These are phyloP conservation scores for Anoncus sp. DNA, from an alignment of 2,888 invertebrate genomes.

Conservation along the genomic window DNA sequence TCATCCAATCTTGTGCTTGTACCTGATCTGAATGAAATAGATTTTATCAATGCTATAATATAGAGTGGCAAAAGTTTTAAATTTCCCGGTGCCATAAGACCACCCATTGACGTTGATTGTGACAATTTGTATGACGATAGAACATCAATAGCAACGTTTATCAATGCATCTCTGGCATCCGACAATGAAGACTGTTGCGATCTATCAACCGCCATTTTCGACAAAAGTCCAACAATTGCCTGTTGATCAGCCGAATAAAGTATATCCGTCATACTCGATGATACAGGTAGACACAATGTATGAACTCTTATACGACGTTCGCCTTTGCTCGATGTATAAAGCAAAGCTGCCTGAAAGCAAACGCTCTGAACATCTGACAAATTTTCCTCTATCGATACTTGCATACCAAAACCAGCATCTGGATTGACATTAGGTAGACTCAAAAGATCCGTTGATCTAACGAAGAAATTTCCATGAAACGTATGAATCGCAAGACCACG, in stretches of 20 bases:
- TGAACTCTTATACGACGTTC: slow-evolving; percentile 99
- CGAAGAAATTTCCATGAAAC: slow-evolving; percentile 99
- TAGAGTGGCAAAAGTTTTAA: slow-evolving; percentile 94
- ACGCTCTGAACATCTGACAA: slow-evolving; percentile 93
- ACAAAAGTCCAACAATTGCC: slow-evolving; percentile 95
- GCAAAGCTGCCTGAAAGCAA: slow-evolving; percentile 98
- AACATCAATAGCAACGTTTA: slow-evolving; percentile 97
- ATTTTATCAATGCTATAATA: slow-evolving; percentile 94
- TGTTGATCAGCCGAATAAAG: slow-evolving; percentile 96
- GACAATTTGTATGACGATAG: slow-evolving; percentile 89
- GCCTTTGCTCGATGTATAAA: slow-evolving; percentile 98
- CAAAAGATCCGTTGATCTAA: slow-evolving; percentile 97
- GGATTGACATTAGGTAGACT: slow-evolving; percentile 99
- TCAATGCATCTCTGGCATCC: slow-evolving; percentile 98
- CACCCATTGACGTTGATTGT: slow-evolving; percentile 83
- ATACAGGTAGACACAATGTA: slow-evolving; percentile 97
- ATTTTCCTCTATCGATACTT: slow-evolving; percentile 97
- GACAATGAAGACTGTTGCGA: slow-evolving; percentile 93
- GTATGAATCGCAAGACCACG: slow-evolving; percentile 97
- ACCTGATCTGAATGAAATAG: slow-evolving; percentile 95
- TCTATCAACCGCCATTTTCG: slow-evolving; percentile 99
- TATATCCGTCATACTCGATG: slow-evolving; percentile 92
- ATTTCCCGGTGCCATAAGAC: slow-evolving; percentile 90
- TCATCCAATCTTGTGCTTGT: slow-evolving; percentile 96
- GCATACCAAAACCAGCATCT: slow-evolving; percentile 99